Base-by-base conservation (phyloP, 1,140 invertebrate species). In the Trichoplusia ni region DNA sequence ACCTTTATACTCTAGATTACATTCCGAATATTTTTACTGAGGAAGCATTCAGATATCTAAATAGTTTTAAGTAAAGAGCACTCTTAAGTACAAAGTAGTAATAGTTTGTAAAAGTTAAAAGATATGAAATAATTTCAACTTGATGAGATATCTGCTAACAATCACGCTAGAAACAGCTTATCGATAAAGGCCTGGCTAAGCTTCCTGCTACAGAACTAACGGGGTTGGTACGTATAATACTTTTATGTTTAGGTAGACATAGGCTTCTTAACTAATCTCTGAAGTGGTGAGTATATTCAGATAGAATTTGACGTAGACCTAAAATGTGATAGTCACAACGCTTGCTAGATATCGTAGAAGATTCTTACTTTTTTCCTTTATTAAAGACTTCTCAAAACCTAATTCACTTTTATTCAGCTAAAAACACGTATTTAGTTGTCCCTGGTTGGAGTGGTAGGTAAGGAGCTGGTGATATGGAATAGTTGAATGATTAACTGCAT, bases 121-220 rank as follows among this genome's bases (percentile, higher is more conserved):
- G 21, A 47, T 47, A 2, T 33, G 11, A 25, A 40, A n/a, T n/a
- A 37, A 37, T 42, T 62, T 40, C 38, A 40, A 63, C n/a, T 58
- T 23, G 21, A 40, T 25, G 42, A 60, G 38, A 64, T 63, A 46
- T 42, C 61, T 40, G 68, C 68, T 67, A 60, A 65, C 23, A 21
- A 54, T 11, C 71, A 73, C 68, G 71, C 71, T 69, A 64, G 53
- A 47, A 58, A 42, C 63, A 46, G 71, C 68, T 64, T 68, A 64
- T 47, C 63, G 58, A 56, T 23, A 44, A 58, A 11, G 23, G 38
- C 54, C 29, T 68, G 60, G 66, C 64, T 61, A 64, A 64, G 71
- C 71, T 74, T 74, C 29, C 49, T 40, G 61, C 64, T 64, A 64
- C 40, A 23, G 56, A 47, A 54, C 27, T 64, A 49, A 64, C 69